phyloP scores from a whole-genome alignment of 37 sponge, comb jelly and placozoan genomes.

The Cladorhizidae sp. region DNA sequence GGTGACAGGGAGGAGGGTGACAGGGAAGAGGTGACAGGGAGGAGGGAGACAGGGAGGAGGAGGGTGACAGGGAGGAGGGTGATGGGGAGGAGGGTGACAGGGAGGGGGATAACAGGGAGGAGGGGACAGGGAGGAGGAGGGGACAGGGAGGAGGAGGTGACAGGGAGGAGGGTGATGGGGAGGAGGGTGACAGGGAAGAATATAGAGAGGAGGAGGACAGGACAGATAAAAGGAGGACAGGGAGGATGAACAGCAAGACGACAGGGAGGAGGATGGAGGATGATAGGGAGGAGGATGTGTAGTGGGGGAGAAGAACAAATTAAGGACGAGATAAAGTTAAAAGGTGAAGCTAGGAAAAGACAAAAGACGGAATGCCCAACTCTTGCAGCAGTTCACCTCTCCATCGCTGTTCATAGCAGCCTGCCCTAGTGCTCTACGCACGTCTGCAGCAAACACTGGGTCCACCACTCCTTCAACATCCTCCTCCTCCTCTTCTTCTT shows the following conservation, averaged over 20 bases:
- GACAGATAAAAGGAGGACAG: not conserved
- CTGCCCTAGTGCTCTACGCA: slow-evolving; percentile 62
- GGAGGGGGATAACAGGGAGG: not conserved
- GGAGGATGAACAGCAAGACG: not conserved
- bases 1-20: not conserved
- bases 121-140: not conserved
- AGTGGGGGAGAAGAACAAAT: not conserved
- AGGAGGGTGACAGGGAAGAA: not conserved
- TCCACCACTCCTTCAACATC: slow-evolving; percentile 26
- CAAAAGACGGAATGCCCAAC: not conserved
- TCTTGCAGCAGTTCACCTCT: slow-evolving; percentile 21
- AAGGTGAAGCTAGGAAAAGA: not conserved
- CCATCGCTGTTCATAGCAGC: slow-evolving; percentile 41
- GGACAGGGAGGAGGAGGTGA: not conserved
- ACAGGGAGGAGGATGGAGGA: not conserved
- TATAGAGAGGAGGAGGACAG: too few relatives aligned
- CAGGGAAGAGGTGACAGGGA: not conserved
- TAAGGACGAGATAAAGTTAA: too few relatives aligned
- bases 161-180: not conserved
- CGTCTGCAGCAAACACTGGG: slow-evolving; percentile 47
- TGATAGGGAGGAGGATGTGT: not conserved
- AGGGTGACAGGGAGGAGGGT: not conserved
- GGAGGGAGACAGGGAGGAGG: not conserved
- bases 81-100: not conserved
- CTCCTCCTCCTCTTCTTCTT: not conserved